A percentile compares a stretch with the other conserved stretches of the same genome.
These are phyloP conservation scores for Catostylus mosaicus DNA, from an alignment of 30 jellyfish, hydroid and myxozoan species.

Conservation along the genomic window DNA sequence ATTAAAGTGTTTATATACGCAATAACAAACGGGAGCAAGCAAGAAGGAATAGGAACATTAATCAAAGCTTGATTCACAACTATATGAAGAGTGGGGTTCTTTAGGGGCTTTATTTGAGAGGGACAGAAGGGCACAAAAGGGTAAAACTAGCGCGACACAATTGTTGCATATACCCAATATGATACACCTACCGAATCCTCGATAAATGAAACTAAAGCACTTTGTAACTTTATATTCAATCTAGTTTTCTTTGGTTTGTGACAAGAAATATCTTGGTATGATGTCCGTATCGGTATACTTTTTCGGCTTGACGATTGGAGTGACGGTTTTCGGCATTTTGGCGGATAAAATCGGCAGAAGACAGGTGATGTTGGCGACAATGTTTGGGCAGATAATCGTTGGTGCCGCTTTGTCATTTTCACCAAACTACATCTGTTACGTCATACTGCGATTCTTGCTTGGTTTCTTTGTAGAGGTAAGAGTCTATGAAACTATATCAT, in stretches of 20 bases:
- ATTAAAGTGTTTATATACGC: too few species aligned
- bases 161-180: too few species aligned
- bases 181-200: too few species aligned
- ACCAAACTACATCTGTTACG: slow-evolving; percentile 33
- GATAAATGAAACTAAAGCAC: too few species aligned
- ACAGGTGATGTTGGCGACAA: slow-evolving; percentile 37
- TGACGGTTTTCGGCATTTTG: slow-evolving; percentile 43
- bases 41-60: too few species aligned
- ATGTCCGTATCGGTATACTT: slow-evolving; percentile 55
- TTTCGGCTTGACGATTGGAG: slow-evolving; percentile 75
- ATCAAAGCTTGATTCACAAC: too few species aligned
- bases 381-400: slow-evolving; percentile 50
- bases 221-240: background rate
- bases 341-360: slow-evolving; percentile 64
- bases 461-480: slow-evolving; percentile 68
- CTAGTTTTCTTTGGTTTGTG: slow-evolving; percentile 55
- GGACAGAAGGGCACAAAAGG: too few species aligned
- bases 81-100: too few species aligned
- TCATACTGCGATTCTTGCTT: slow-evolving; percentile 29
- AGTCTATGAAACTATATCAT: background rate
- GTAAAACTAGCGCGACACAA: too few species aligned
- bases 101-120: too few species aligned
- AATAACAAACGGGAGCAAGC: too few species aligned
- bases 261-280: slow-evolving; percentile 43
- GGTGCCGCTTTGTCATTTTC: slow-evolving; percentile 37